These are phyloP conservation scores for Tipula lateralis DNA, from an alignment of 2,888 invertebrate species.

Conservation along the genomic window DNA sequence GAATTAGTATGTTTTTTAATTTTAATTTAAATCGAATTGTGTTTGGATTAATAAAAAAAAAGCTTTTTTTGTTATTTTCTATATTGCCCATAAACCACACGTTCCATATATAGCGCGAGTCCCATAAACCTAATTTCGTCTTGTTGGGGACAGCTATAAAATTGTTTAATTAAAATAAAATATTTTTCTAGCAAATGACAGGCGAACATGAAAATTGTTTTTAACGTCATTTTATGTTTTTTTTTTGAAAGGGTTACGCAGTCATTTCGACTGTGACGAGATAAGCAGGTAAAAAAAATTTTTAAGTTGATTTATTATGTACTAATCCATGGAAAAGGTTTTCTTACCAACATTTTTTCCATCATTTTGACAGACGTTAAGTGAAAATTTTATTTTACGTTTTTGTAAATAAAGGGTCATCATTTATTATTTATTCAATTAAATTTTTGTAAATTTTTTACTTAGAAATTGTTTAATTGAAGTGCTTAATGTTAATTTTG, in stretches of 20 bases:
- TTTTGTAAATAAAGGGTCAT: background rate
- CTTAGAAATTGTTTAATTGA: background rate
- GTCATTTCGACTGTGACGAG: background rate
- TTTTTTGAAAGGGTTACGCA: background rate
- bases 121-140: background rate
- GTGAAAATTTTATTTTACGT: background rate
- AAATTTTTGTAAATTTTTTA: background rate
- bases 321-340: background rate
- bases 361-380: background rate
- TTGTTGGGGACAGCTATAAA: background rate
- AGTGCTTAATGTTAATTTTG: background rate
- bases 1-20: background rate
- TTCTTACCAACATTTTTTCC: background rate
- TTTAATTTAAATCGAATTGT: background rate
- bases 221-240: background rate
- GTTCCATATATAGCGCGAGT: background rate
- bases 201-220: background rate
- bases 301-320: background rate
- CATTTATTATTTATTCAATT: slow-evolving; percentile 5
- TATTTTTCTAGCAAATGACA: background rate
- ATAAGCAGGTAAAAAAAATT: background rate
- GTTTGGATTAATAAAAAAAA: background rate
- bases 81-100: background rate
- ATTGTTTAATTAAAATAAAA: background rate
- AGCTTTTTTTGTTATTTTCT: background rate